Evolutionary conservation across 2,888 invertebrate species (phyloP), one percentile per base, ranked within the genome.

Genomic region (Drosophila emarginata): DNA sequence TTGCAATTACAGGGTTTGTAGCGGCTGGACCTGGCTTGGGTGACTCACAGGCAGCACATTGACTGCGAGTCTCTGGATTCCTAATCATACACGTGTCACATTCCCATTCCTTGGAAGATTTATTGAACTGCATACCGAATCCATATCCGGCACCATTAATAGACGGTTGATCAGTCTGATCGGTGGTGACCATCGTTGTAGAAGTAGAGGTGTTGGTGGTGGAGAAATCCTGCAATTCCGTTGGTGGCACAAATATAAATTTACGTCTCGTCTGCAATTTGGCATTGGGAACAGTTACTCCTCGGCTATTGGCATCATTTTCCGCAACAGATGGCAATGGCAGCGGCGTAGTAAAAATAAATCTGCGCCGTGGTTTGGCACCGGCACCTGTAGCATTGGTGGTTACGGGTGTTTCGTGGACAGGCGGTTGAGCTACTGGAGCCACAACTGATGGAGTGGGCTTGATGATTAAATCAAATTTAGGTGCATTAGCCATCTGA

Each of bases 21-120:
- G 28, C 5, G 12, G 39, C 7, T 2, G 71, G 63, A 61, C 75
- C 58, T 2, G 80, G 73, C 5, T 92, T 93, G 1, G 92, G 78
- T 12, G 92, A 91, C 71, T 92, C 91, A 85, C 95, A 95, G 21
- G 94, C 94, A 6, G 92, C 91, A 79, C 95, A 95, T 26, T 91
- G 91, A 2, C 77, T 80, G 1, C 84, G 87, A n/a, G 91, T 90
- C 0, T 89, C 84, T 7, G 92, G 90, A 87, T 95, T 95, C 45
- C 93, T 91, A 12, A 95, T 91, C 90, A 94, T 92, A 87, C 96
- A 96, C 18, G 91, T 92, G 1, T 92, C 91, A 89, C 96, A 96
- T 77, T 94, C 94, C 96, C 96, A 96, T 18, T 93, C 93, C 56
- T 93, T 93, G 21, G 91, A 84, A 1, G 92, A 89, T 37, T 93